These are phyloP conservation scores for Neuroscelio doddi DNA, from an alignment of 2,888 invertebrate genomes.

Conservation along the genomic window DNA sequence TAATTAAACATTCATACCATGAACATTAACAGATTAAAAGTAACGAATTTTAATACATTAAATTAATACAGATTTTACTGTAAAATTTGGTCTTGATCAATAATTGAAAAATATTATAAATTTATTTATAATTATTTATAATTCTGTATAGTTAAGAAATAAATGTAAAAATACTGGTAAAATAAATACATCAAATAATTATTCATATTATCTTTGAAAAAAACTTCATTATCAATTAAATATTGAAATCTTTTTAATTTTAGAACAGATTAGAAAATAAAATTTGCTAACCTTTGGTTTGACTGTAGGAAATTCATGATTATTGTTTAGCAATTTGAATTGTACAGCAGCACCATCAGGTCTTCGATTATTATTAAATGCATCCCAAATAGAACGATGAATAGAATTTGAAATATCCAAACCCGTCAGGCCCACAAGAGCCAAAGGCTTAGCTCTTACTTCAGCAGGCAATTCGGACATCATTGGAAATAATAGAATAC, in stretches of 20 bases:
- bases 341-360: slow-evolving; percentile 87
- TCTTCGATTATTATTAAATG: slow-evolving; percentile 87
- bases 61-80: no score
- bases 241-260: no score
- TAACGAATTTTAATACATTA: no score
- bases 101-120: no score
- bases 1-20: no score
- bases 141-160: neutral
- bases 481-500: slow-evolving; percentile 2
- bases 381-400: slow-evolving; percentile 95
- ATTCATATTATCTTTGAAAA: no score
- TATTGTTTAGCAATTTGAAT: slow-evolving; percentile 86
- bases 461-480: slow-evolving; percentile 85
- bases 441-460: slow-evolving; percentile 87
- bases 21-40: no score
- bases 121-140: neutral
- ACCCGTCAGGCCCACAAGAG: slow-evolving; percentile 90
- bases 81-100: no score
- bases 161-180: no score
- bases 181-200: no score
- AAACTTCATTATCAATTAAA: no score
- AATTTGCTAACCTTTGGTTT: slow-evolving; percentile 77
- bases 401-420: slow-evolving; percentile 90
- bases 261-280: neutral
- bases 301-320: slow-evolving; percentile 89